Evolutionary conservation across 1,140 invertebrate genomes (phyloP).

Genomic region (Platorchestia sp.): DNA sequence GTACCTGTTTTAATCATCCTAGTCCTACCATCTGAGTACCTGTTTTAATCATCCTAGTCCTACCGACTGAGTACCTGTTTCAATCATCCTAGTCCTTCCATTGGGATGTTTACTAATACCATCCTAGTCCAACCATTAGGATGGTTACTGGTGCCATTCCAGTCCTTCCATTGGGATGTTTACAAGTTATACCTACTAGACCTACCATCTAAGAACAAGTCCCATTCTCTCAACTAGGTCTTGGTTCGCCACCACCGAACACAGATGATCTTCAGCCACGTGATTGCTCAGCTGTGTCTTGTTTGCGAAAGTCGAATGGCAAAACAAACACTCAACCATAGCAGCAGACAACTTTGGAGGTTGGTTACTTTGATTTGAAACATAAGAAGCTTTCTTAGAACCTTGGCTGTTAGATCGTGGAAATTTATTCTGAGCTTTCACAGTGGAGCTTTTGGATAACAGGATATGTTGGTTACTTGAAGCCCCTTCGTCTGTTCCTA

Average conservation of each 20-base stretch:
- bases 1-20: too few relatives aligned
- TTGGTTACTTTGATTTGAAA: neutral
- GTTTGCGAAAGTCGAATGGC: neutral
- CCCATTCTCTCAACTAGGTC: conserved; percentile 16
- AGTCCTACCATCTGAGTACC: neutral
- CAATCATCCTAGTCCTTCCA: neutral
- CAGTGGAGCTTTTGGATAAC: neutral
- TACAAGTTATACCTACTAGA: neutral
- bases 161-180: neutral
- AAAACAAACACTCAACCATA: neutral
- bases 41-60: neutral
- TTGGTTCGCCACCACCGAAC: neutral
- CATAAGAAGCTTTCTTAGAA: neutral
- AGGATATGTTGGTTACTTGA: neutral
- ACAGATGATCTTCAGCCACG: neutral
- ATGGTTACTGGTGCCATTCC: neutral
- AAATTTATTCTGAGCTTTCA: neutral
- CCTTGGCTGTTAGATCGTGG: neutral
- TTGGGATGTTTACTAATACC: neutral
- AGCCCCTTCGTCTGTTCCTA: neutral
- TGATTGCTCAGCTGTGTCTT: conserved; percentile 29
- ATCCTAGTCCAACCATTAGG: neutral
- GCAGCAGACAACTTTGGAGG: neutral
- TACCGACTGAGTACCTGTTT: neutral
- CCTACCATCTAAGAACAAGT: neutral